Base-by-base conservation (phyloP, 2,888 invertebrate genomes). In the Phaonia tiefii region DNA sequence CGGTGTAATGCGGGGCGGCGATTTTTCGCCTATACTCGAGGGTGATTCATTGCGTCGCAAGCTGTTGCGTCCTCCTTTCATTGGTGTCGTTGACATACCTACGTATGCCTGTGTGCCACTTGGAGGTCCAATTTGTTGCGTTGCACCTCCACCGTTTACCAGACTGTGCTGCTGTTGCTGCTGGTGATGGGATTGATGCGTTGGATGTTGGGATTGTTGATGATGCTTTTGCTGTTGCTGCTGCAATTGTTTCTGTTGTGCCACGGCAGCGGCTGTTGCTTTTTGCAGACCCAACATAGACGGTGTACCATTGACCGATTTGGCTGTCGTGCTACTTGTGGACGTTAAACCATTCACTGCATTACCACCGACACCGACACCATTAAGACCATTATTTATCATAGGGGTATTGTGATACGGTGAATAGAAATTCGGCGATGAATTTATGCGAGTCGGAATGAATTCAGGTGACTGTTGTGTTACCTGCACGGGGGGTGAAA, bases 391-490 rank as follows among this genome's bases (percentile, higher is more conserved):
- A 87, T 89, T 89, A 85, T 85, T 90, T 84, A 90, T 83, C 85
- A 89, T 87, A 66, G 88, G 85, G 67, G 85, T 84, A 63, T 63
- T 63, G 78, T 89, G 89, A 88, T 89, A 91, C 85, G 91, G 88
- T 85, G 90, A 85, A 84, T 90, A 91, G 83, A 89, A 91, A 84
- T 88, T 91, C 75, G 90, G 88, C 79, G 90, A 89, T 83, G 90
- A 88, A 84, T 86, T 90, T 84, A 91, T 86, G 86, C 90, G 89
- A 82, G 90, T 90, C 87, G 92, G 92, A 89, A 92, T 91, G 90
- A 92, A 92, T 89, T 92, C 92, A 76, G 92, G 91, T 83, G 92
- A 91, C 86, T 92, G 92, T 76, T 91, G 90, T 66, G 91, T 90
- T 86, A 92, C 92, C 91, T 93, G 90, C 84, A 56, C 5, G 1